Base-by-base conservation (phyloP, 2,888 invertebrate genomes). In the Thumatha senex region DNA sequence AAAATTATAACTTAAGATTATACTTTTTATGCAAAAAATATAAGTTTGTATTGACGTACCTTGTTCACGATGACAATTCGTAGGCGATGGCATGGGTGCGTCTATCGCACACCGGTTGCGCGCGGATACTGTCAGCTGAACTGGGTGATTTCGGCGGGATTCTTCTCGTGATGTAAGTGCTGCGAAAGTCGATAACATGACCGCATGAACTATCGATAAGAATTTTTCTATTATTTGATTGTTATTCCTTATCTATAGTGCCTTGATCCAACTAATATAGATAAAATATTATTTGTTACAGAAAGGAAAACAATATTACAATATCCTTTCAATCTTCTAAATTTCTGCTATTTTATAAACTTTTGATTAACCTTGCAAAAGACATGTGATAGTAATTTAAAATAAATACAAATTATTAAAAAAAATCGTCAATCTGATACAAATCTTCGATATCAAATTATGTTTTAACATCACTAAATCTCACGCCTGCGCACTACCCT, bases 401-500 rank as follows among this genome's bases (percentile, higher is more conserved):
- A 24, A 24, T 24, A 4, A 5, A 24, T 24, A 24, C 18, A 24
- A 24, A n/a, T n/a, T n/a, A n/a, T n/a, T n/a, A n/a, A 24, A 24
- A 2, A 4, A 24, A 24, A 24, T 2, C 18, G 18, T 4, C 18
- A 24, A 4, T 24, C 5, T 24, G 3, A 5, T 24, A 2, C 18
- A 24, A 2, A 4, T 24, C 18, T 24, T 24, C 18, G 18, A 24
- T 24, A 24, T 24, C 18, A 24, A 24, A 69, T 61, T 57, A 58
- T 56, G 41, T 52, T 56, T 54, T 64, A 66, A 67, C 84, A 77
- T 74, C 86, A 78, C 86, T 88, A 85, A 50, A 35, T 49, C 46
- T 51, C 59, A 74, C 88, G 89, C 89, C 82, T 85, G 89, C 89
- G 89, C 78, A 73, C 41, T 67, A 51, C 49, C 53, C 54, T 65